Conservation (phyloP, 2,113 vertebrate species). For the Mus musculus region GRCm39 chr11:32955501-32956000, state of each 20-base stretch:
- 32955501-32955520: slow-evolving; percentile 90
- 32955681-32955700: neutral
- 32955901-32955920: slow-evolving; percentile 66
- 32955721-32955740: neutral
- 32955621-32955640: slow-evolving; percentile 77
- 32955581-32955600: slow-evolving; percentile 83
- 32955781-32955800: neutral
- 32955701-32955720: neutral
- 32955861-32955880: slow-evolving; percentile 23
- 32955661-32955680: neutral
- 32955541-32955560: slow-evolving; percentile 87
- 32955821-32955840: slow-evolving; percentile 47
- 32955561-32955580: slow-evolving; percentile 84
- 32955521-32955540: slow-evolving; percentile 89
- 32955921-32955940: slow-evolving; percentile 81
- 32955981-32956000: slow-evolving; percentile 81
- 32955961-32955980: slow-evolving; percentile 84
- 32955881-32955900: neutral
- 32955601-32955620: slow-evolving; percentile 86
- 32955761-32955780: neutral
- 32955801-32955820: slow-evolving; percentile 63
- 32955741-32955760: neutral
- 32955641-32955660: neutral
- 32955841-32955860: slow-evolving; percentile 44
- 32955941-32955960: slow-evolving; percentile 85